Conservation (phyloP, 2,888 invertebrate genomes). For the Idaea aversata region DNA sequence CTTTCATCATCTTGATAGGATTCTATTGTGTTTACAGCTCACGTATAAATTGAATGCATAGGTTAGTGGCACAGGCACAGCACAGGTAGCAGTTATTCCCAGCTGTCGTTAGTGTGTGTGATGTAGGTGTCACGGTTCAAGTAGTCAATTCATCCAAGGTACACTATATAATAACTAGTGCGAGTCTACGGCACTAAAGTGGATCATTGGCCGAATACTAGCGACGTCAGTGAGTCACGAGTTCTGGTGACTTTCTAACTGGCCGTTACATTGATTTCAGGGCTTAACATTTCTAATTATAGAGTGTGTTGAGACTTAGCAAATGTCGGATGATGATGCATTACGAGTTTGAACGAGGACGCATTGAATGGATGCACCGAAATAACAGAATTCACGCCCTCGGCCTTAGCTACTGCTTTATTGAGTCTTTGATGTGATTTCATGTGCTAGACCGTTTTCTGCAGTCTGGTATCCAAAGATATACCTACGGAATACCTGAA, state of each 20-base stretch:
- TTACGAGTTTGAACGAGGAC: slow-evolving; percentile 49
- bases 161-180: slow-evolving; percentile 28
- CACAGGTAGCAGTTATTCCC: not conserved
- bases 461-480: not conserved
- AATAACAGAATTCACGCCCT: slow-evolving; percentile 58
- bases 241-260: slow-evolving; percentile 54
- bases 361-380: slow-evolving; percentile 67
- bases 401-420: slow-evolving; percentile 55
- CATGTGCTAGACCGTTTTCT: not conserved
- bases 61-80: not conserved
- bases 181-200: slow-evolving; percentile 54
- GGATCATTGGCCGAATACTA: slow-evolving; percentile 75
- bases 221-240: slow-evolving; percentile 62
- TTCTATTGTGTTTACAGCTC: not conserved
- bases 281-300: slow-evolving; percentile 25
- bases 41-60: not conserved
- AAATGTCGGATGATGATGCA: slow-evolving; percentile 44
- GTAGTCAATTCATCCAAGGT: slow-evolving; percentile 10
- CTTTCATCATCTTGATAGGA: not conserved
- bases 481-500: not conserved
- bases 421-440: slow-evolving; percentile 32
- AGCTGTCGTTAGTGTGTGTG: not conserved
- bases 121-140: slow-evolving; percentile 9
- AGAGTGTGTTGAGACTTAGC: slow-evolving; percentile 22
- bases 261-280: slow-evolving; percentile 46